These are phyloP conservation scores for Xenopus tropicalis DNA, from an alignment of 2,113 vertebrate genomes.

Conservation along the genomic window UCB_Xtro_10.0 CM004450.2:117399001-117399500, in stretches of 20 bases:
- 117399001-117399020: conserved; percentile 16
- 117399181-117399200: conserved; percentile 43
- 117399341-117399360: conserved; percentile 24
- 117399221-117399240: conserved; percentile 34
- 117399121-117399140: neutral
- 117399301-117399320: conserved; percentile 1
- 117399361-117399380: conserved; percentile 31
- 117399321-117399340: conserved; percentile 18
- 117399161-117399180: conserved; percentile 30
- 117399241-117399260: conserved; percentile 20
- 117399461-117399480: conserved; percentile 36
- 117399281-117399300: conserved; percentile 14
- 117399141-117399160: neutral
- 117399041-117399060: conserved; percentile 30
- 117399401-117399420: conserved; percentile 45
- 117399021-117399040: conserved; percentile 22
- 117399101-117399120: neutral
- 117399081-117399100: neutral
- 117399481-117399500: conserved; percentile 34
- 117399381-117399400: conserved; percentile 34
- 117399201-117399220: neutral
- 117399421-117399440: conserved; percentile 38
- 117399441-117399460: conserved; percentile 38
- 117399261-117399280: neutral
- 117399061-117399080: neutral